These are phyloP conservation scores for Epinotia brunnichana DNA, from an alignment of 2,888 invertebrate genomes.

Conservation along the genomic window DNA sequence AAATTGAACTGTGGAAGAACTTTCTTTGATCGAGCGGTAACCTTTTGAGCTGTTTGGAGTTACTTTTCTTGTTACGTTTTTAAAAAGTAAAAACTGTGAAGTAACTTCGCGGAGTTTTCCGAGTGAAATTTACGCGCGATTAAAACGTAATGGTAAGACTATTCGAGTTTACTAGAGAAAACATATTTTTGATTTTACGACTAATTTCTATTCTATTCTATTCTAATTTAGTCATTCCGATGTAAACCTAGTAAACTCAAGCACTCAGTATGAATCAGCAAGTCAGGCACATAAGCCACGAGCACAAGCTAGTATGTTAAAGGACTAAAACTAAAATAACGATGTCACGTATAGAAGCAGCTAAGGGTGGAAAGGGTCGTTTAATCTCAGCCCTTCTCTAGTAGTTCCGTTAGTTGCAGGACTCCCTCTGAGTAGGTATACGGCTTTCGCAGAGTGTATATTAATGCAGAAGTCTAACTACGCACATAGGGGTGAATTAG, in stretches of 20 bases:
- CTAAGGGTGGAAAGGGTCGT: conserved; percentile 28
- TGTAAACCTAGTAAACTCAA: background rate
- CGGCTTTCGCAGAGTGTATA: background rate
- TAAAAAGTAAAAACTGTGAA: background rate
- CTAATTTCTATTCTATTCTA: no score
- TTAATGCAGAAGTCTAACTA: conserved; percentile 7
- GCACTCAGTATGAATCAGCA: background rate
- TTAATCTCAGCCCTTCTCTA: conserved; percentile 41
- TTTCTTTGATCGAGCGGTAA: background rate
- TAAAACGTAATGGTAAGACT: background rate
- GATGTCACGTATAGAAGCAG: conserved; percentile 23
- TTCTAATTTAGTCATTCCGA: background rate
- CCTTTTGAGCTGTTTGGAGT: background rate
- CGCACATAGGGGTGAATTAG: no score
- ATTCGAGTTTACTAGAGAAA: background rate
- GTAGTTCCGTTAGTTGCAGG: conserved; percentile 34
- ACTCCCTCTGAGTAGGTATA: conserved; percentile 12
- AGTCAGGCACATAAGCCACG: background rate
- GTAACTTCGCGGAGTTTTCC: background rate
- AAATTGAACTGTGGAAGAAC: no score
- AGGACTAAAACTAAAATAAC: conserved; percentile 21
- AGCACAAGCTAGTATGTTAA: background rate
- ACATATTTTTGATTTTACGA: background rate
- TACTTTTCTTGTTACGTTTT: background rate
- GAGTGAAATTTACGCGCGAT: background rate